These are phyloP conservation scores for Drosophila neocordata DNA, from an alignment of 1,140 invertebrate species.

Conservation along the genomic window DNA sequence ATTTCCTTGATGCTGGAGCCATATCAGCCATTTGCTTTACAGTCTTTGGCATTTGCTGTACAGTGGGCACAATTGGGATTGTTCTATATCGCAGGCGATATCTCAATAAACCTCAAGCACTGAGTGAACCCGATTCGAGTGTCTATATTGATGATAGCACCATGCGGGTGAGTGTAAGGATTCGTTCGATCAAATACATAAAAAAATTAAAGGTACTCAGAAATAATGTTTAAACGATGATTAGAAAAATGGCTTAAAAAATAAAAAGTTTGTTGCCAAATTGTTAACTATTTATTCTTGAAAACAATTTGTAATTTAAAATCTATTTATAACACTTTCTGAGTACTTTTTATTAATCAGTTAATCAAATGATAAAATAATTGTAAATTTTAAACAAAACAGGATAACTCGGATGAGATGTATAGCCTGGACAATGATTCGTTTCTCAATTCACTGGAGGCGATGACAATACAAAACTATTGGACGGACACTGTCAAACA, in stretches of 20 bases:
- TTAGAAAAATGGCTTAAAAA: no score
- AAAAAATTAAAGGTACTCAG: not conserved
- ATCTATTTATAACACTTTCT: no score
- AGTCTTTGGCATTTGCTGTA: conserved; percentile 86
- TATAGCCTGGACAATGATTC: conserved; percentile 96
- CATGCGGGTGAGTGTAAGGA: conserved; percentile 88
- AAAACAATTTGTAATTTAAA: no score
- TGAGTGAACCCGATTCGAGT: conserved; percentile 93
- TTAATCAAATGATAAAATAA: conserved; percentile 26
- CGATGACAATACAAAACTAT: conserved; percentile 96
- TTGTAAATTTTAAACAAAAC: conserved; percentile 69
- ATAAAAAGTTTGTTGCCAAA: no score
- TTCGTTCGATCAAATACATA: conserved; percentile 35
- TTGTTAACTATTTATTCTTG: no score
- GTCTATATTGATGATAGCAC: conserved; percentile 95
- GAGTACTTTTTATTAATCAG: not conserved
- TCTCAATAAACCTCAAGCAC: conserved; percentile 91
- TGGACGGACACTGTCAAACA: conserved; percentile 96
- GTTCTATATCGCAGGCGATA: conserved; percentile 89
- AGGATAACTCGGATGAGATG: conserved; percentile 96
- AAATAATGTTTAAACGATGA: not conserved
- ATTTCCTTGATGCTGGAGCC: conserved; percentile 86
- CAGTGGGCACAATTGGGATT: conserved; percentile 88
- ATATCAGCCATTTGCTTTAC: conserved; percentile 89
- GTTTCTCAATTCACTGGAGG: conserved; percentile 94